Evolutionary conservation across 2,113 vertebrate genomes (phyloP).

Genomic region (Phyllopteryx taeniolatus): DNA sequence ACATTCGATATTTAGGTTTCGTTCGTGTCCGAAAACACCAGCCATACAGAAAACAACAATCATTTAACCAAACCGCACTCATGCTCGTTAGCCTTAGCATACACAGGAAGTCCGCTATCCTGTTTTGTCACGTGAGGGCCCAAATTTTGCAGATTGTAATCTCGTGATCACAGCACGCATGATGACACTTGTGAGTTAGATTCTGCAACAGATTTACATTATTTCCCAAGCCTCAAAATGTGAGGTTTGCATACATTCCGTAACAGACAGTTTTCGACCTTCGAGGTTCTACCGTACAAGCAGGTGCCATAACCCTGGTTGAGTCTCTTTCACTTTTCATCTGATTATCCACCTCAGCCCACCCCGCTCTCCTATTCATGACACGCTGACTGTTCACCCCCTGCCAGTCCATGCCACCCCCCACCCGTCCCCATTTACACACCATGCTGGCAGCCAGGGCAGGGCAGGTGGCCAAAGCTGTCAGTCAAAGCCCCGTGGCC

Average conservation of each 20-base stretch:
- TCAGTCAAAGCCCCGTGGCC: constrained; percentile 68
- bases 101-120: too few relatives aligned
- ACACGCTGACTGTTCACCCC: constrained; percentile 46
- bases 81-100: too few relatives aligned
- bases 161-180: not conserved
- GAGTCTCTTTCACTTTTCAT: constrained; percentile 30
- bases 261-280: not conserved
- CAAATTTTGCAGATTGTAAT: too few relatives aligned
- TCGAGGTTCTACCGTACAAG: not conserved
- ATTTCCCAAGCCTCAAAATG: not conserved
- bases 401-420: constrained; percentile 46
- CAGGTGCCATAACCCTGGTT: constrained; percentile 42
- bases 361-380: constrained; percentile 11
- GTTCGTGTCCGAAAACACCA: too few relatives aligned
- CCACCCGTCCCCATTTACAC: constrained; percentile 37
- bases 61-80: too few relatives aligned
- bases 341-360: constrained; percentile 34
- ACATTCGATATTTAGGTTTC: too few relatives aligned
- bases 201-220: not conserved
- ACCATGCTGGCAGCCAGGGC: constrained; percentile 66
- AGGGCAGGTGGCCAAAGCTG: constrained; percentile 75
- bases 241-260: not conserved
- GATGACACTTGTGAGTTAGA: not conserved
- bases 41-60: too few relatives aligned
- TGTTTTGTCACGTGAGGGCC: too few relatives aligned